Base-by-base conservation (phyloP, 2,888 invertebrate genomes). In the Lomographa bimaculata region DNA sequence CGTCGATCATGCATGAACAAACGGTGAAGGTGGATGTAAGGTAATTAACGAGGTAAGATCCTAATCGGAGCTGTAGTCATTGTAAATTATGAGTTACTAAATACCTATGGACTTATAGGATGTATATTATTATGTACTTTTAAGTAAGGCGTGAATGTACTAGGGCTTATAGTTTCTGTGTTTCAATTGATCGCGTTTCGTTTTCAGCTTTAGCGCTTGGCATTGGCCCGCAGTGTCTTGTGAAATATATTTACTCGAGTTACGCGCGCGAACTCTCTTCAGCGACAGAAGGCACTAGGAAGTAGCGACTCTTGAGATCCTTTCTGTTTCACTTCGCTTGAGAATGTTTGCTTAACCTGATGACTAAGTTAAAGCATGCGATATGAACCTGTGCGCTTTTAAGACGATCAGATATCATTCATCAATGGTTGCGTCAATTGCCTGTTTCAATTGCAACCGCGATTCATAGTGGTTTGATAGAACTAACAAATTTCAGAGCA, bases 21-120 rank as follows among this genome's bases (percentile, higher is more conserved):
- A 62, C 64, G 83, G 83, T 82, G 78, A 55, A 64, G 80, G 80
- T 78, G 81, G 80, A 82, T 82, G 82, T 63, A 3, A 68, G 69
- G 69, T 73, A 60, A 71, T 67, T 79, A 78, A 77, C 77, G 56
- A 82, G 80, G 79, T 81, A 82, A 79, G 78, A 68, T 11, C 17
- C 43, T 51, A 50, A 62, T 63, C 48, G 41, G 49, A 54, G 62
- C 39, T 42, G 39, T 60, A 49, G 46, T 60, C 50, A 57, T 63
- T 60, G 62, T 64, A 36, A 61, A 63, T 56, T 61, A 61, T 64
- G 49, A 52, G 54, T 42, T 60, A 61, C 61, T 64, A 55, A 64
- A 54, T 36, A 50, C 35, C 42, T 40, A 28, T 36, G 35, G 40
- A 52, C 40, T 52, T 32, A 37, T 47, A n/a, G n/a, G n/a, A n/a